Conservation (phyloP, 2,888 invertebrate genomes). For the Axea sp. region DNA sequence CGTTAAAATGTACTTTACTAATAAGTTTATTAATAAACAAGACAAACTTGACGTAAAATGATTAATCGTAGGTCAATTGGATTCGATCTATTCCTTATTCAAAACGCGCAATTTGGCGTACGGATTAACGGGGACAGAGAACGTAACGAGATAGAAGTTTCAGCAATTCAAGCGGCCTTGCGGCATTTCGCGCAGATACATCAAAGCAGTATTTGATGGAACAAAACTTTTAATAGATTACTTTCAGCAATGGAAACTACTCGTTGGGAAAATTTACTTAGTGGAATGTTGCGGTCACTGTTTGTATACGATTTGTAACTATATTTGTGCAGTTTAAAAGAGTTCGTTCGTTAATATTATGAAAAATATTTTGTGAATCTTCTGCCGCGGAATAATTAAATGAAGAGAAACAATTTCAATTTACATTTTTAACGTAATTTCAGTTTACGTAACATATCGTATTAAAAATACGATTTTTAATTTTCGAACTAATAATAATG, state of each 20-base stretch:
- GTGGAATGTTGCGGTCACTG: conserved; percentile 39
- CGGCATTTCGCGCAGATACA: conserved; percentile 33
- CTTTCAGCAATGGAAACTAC: conserved; percentile 45
- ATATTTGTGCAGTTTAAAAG: conserved; percentile 8
- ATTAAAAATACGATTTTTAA: too few species aligned
- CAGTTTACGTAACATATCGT: too few species aligned
- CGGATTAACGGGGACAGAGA: conserved; percentile 39
- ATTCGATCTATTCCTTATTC: conserved; percentile 58
- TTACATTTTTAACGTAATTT: too few species aligned
- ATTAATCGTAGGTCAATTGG: conserved; percentile 42
- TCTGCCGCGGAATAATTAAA: too few species aligned
- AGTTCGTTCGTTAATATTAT: conserved; percentile 8
- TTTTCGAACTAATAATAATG: too few species aligned
- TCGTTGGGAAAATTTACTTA: conserved; percentile 47
- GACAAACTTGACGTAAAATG: conserved; percentile 47
- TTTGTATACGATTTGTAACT: conserved; percentile 40
- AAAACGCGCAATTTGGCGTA: conserved; percentile 53
- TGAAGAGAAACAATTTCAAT: too few species aligned
- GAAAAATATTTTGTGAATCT: too few species aligned
- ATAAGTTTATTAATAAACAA: conserved; percentile 50
- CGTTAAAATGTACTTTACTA: too few species aligned
- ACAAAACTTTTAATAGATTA: conserved; percentile 54
- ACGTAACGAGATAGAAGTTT: conserved; percentile 48
- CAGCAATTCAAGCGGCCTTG: conserved; percentile 35
- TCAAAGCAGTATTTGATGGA: conserved; percentile 48